These are phyloP conservation scores for Percopsis omiscomaycus DNA, from an alignment of 2,797 vertebrate genomes.

Conservation along the genomic window DNA sequence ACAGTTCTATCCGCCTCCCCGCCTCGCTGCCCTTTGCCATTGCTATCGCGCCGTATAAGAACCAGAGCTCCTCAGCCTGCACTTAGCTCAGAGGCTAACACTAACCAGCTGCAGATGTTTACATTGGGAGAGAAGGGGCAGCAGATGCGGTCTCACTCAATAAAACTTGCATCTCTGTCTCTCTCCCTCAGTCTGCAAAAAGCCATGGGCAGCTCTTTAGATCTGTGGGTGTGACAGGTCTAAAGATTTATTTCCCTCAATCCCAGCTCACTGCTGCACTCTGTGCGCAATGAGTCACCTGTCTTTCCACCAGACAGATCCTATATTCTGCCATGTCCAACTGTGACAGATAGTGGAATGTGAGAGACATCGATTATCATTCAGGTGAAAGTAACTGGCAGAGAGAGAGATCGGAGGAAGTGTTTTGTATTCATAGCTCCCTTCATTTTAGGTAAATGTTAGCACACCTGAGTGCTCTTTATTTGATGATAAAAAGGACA, in stretches of 20 bases:
- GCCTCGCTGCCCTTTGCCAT: slow-evolving; percentile 80
- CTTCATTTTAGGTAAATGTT: slow-evolving; percentile 54
- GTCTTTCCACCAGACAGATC: slow-evolving; percentile 59
- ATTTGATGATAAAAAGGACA: slow-evolving; percentile 70
- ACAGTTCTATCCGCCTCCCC: slow-evolving; percentile 65
- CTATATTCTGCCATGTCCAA: slow-evolving; percentile 43
- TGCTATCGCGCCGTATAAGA: slow-evolving; percentile 78
- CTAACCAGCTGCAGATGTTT: slow-evolving; percentile 84
- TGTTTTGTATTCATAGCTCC: slow-evolving; percentile 51
- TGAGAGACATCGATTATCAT: slow-evolving; percentile 35
- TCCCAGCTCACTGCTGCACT: slow-evolving; percentile 49
- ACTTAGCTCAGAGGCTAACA: slow-evolving; percentile 83
- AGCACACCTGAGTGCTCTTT: slow-evolving; percentile 71
- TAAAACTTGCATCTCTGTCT: slow-evolving; percentile 77
- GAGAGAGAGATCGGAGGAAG: slow-evolving; percentile 21
- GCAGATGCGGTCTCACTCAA: slow-evolving; percentile 77
- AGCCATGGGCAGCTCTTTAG: slow-evolving; percentile 69
- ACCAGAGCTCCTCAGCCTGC: slow-evolving; percentile 82
- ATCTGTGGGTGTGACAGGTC: slow-evolving; percentile 73
- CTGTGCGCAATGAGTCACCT: slow-evolving; percentile 67
- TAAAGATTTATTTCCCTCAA: slow-evolving; percentile 63
- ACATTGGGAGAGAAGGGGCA: slow-evolving; percentile 73
- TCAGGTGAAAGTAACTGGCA: slow-evolving; percentile 39
- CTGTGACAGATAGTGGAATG: slow-evolving; percentile 38
- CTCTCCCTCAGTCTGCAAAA: slow-evolving; percentile 63